Evolutionary conservation across 2,888 invertebrate genomes (phyloP), one percentile per base, ranked within the genome.

Genomic region (Xylota sylvarum): DNA sequence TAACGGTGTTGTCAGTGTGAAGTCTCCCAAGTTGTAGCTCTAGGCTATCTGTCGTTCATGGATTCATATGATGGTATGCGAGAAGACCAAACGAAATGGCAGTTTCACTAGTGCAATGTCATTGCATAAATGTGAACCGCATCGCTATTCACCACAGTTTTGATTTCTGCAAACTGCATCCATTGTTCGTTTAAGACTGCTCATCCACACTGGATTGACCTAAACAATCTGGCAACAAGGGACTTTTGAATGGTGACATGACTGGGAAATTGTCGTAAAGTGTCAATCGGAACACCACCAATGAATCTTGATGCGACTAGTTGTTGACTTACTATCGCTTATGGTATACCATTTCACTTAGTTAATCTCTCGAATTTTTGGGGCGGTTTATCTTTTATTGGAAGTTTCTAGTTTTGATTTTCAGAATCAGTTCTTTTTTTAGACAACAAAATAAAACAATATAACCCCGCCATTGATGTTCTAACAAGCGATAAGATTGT

Each of bases 71-170:
- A n/a, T n/a, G n/a, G n/a, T n/a, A 4, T 67, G 52, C 7, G 79
- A 72, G n/a, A 78, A 83, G 1, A 48, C 0, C 17, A 88, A 12
- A 9, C 9, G 5, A 2, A 88, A 43, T 23, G 88, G 86, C 4
- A 88, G 0, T 17, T 69, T 62, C 19, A 88, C 46, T 27, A 88
- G 10, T 2, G 88, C 88, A 23, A 88, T 58, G 35, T 88, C 88
- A 72, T 88, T 86, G 40, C 88, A 73, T 88, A 87, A 0, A 77
- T 23, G 4, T 43, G 10, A 5, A 82, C 58, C 5, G 43, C 37
- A 0, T 77, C n/a, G 5, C 43, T 37, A 12, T 80, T 60, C n/a
- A 88, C 62, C 1, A 40, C 14, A 19, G 74, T 40, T 50, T 0
- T 9, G 0, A 2, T n/a, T n/a, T 1, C 87, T 60, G 67, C 88